Base-by-base conservation (phyloP, 1,140 invertebrate genomes). In the Drosophila nigromelanica region DNA sequence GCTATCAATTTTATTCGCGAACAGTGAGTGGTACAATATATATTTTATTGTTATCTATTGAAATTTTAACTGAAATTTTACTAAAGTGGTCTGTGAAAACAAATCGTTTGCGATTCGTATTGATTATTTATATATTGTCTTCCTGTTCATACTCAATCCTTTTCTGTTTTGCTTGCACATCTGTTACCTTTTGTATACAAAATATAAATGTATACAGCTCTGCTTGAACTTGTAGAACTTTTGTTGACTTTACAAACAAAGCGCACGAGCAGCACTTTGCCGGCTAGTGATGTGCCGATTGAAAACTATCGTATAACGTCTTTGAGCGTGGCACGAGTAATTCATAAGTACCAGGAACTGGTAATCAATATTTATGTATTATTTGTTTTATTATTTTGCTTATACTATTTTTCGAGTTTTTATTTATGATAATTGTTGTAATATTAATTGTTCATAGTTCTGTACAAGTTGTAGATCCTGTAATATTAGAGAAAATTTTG, bases 251-350 rank as follows among this genome's bases (percentile, higher is more conserved):
- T 15, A 21, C 62, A 72, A 54, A 59, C 62, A 66, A 58, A 33
- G 14, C 42, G 39, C 54, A 33, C 39, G 33, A 59, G 62, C 62
- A 59, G 59, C 40, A 58, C 43, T 71, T 56, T 60, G 55, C 70
- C 70, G 70, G 70, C 39, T 73, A 73, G 70, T 1, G 55, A 68
- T 68, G 70, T 14, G 55, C 5, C 15, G 63, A 67, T 30, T 21
- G 21, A 24, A 30, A 48, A 54, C 18, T 66, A 67, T 72, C 62
- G 69, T 10, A 6, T 39, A 3, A 5, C 27, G 27, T 0, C 5
- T 27, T 47, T 27, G 30, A 18, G 33, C 52, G n/a, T 8, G 15
- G 2, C n/a, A 50, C 24, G 24, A 52, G 8, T 55, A 11, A 24
- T 55, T 11, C 8, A 27, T 3, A 10, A 18, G 5, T 33, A 33